phyloP scores from a whole-genome alignment of 2,888 invertebrate genomes.

The Dryococelus australis region DNA sequence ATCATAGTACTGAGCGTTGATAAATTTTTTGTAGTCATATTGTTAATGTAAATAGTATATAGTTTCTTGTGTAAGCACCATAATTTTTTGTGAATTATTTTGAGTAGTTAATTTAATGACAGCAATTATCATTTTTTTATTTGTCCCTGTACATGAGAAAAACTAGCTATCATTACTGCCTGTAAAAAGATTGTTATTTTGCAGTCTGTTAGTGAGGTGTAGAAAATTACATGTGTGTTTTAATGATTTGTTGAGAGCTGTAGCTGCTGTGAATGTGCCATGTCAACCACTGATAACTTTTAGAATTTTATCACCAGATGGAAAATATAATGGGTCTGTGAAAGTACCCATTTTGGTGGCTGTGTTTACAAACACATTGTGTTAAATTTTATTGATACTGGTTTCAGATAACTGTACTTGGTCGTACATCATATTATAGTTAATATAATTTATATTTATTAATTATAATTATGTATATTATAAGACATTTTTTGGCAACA shows the following conservation, averaged over 20 bases:
- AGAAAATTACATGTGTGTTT: background rate
- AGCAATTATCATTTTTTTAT: background rate
- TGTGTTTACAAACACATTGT: conserved; percentile 6
- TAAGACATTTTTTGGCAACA: conserved; percentile 5
- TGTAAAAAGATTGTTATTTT: conserved; percentile 16
- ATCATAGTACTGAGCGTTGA: background rate
- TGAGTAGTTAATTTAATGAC: background rate
- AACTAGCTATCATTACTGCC: conserved; percentile 25
- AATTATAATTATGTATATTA: conserved; percentile 1
- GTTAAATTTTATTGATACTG: conserved; percentile 1
- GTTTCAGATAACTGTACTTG: background rate
- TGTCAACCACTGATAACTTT: background rate
- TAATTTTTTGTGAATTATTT: background rate
- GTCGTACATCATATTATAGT: background rate
- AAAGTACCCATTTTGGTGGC: background rate
- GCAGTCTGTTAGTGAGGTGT: background rate
- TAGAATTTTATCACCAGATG: background rate
- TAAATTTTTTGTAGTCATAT: background rate
- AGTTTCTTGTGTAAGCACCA: background rate
- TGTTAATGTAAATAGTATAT: conserved; percentile 16
- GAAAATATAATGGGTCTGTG: background rate
- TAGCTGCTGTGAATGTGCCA: conserved; percentile 3
- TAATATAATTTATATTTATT: background rate
- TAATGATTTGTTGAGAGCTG: conserved; percentile 2
- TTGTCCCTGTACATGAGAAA: conserved; percentile 5